Conservation (phyloP, 1,140 invertebrate species). For the Drosophila pseudoananassae region DNA sequence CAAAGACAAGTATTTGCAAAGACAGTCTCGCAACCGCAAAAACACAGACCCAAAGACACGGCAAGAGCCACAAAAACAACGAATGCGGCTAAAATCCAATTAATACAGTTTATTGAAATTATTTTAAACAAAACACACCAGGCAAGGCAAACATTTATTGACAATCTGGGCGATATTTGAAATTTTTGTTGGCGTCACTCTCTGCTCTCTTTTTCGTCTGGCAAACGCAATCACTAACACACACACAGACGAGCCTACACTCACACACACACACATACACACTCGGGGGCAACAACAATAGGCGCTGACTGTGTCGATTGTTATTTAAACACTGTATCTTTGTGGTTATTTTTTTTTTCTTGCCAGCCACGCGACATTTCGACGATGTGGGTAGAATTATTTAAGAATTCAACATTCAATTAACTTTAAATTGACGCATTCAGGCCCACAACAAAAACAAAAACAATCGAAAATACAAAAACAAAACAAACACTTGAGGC, state of each 20-base stretch:
- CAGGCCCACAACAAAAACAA: slow-evolving; percentile 34
- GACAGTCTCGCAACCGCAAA: slow-evolving; percentile 46
- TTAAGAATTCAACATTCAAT: neutral
- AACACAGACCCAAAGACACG: slow-evolving; percentile 22
- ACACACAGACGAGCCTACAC: slow-evolving; percentile 19
- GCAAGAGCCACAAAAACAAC: slow-evolving; percentile 35
- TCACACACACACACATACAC: slow-evolving; percentile 24
- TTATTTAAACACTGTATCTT: slow-evolving; percentile 37
- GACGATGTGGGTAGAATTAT: neutral
- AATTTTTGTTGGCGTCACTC: slow-evolving; percentile 70
- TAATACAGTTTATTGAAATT: slow-evolving; percentile 60
- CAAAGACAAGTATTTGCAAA: slow-evolving; percentile 62
- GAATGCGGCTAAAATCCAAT: slow-evolving; percentile 55
- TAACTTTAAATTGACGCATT: neutral
- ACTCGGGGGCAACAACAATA: slow-evolving; percentile 55
- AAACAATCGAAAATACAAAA: slow-evolving; percentile 33
- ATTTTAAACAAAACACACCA: slow-evolving; percentile 31
- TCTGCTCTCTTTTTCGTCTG: slow-evolving; percentile 19
- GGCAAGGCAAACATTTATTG: slow-evolving; percentile 24
- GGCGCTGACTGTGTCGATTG: slow-evolving; percentile 39
- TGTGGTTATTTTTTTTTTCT: slow-evolving; percentile 3
- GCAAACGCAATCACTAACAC: slow-evolving; percentile 31
- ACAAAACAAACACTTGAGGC: slow-evolving; percentile 61
- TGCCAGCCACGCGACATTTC: slow-evolving; percentile 30
- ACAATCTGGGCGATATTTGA: slow-evolving; percentile 50